Evolutionary conservation across 92 coral and sea anemone species (phyloP).

Genomic region (Epizoanthus ramosus): DNA sequence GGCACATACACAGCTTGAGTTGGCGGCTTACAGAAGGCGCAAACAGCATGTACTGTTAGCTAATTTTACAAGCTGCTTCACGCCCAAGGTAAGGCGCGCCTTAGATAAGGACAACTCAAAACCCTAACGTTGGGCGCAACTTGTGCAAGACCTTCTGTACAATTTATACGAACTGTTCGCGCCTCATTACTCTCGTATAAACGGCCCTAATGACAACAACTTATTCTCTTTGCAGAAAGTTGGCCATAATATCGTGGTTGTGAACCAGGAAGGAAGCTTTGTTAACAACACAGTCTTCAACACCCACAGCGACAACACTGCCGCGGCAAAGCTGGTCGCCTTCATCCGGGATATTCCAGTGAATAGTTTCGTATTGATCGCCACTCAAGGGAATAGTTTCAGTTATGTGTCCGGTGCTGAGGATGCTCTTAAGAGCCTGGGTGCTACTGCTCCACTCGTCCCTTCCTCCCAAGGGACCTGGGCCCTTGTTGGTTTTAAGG

Average conservation of each 20-base stretch:
- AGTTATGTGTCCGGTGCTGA: constrained; percentile 5
- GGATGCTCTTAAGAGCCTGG: constrained; percentile 28
- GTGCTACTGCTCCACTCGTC: constrained; percentile 10
- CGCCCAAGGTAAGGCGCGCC: no score
- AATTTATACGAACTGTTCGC: no score
- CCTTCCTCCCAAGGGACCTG: constrained; percentile 25
- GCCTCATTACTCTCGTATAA: no score
- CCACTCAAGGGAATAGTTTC: constrained; percentile 19
- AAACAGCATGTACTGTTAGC: no score
- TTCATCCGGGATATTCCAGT: constrained; percentile 33
- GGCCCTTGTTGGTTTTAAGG: constrained; percentile 37
- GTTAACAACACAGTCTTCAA: constrained; percentile 5
- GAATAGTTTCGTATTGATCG: constrained; percentile 1
- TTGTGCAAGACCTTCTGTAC: no score
- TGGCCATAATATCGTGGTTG: constrained; percentile 25
- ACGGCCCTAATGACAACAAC: no score
- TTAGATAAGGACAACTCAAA: no score
- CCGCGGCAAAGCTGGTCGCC: not conserved
- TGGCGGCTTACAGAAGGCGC: no score
- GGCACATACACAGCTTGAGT: no score
- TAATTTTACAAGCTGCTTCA: no score
- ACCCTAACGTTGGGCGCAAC: no score
- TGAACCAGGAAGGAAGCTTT: constrained; percentile 23
- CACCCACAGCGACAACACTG: constrained; percentile 3
- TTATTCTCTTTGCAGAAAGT: not conserved